Base-by-base conservation (phyloP, 2,797 vertebrate species). In the Nothura maculosa region DNA sequence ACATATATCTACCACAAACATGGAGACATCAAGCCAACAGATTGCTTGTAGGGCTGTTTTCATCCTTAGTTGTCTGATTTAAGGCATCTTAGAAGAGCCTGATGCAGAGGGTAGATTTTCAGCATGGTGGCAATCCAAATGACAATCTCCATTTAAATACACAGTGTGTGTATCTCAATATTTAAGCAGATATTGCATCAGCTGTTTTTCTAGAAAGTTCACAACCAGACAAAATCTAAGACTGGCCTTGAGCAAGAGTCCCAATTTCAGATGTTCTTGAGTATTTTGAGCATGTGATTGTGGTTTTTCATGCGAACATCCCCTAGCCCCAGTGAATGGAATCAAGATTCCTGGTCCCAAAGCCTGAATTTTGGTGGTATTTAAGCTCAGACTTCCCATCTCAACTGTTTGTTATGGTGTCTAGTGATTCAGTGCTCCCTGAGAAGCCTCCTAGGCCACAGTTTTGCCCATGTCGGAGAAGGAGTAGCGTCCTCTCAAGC, bases 351-450 rank as follows among this genome's bases (percentile, higher is more conserved):
- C 38, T 45, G 42, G 58, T 28, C 80, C 19, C 25, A 85, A 73
- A 42, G 70, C 54, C n/a, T 63, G 8, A 60, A 3, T 72, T 95
- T 87, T 48, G 36, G 24, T 21, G 28, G 42, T 21, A 58, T 6
- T 2, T 54, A 34, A 85, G 34, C 17, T 92, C 42, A 45, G 24
- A 5, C 6, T 0, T 45, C 30, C 34, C 3, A 1, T 64, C 38
- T 63, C 3, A 0, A 32, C 30, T 63, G 67, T 34, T 19, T 36
- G 7, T 24, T 32, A 25, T 0, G 0, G 20, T 60, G 12, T 69
- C 10, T 1, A 85, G 30, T 19, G 36, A 38, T 55, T 18, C 30
- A n/a, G 28, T 55, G 28, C 54, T 55, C 42, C 28, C 34, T 34
- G 18, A 6, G 34, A 52, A 47, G 81, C 22, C 28, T 81, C 66